Evolutionary conservation across 1,140 invertebrate species (phyloP).

Genomic region (Dinoponera quadriceps): DNA sequence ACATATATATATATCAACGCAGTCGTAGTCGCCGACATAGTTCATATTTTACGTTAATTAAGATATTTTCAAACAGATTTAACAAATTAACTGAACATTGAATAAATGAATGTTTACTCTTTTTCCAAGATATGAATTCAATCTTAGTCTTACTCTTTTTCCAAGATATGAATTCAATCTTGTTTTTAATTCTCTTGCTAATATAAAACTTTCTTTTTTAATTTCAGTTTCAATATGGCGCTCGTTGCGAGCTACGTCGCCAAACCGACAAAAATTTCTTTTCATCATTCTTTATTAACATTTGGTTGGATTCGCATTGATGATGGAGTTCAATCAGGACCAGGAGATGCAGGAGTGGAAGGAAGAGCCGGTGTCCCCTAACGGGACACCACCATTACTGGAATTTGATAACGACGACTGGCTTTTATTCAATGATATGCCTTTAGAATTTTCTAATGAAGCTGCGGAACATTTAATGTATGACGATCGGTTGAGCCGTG

Average conservation of each 20-base stretch:
- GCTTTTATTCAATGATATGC: conserved; percentile 75
- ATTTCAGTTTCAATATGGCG: conserved; percentile 82
- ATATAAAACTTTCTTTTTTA: not conserved
- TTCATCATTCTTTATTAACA: conserved; percentile 74
- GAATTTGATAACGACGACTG: conserved; percentile 79
- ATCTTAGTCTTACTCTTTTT: conserved; percentile 38
- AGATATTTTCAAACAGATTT: no score
- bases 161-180: conserved; percentile 22
- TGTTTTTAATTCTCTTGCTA: not conserved
- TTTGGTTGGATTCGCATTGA: conserved; percentile 71
- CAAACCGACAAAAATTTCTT: conserved; percentile 79
- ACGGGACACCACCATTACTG: conserved; percentile 68
- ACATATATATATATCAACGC: no score
- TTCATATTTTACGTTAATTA: no score
- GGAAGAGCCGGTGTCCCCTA: conserved; percentile 85
- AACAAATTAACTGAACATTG: no score
- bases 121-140: no score
- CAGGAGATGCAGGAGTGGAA: conserved; percentile 83
- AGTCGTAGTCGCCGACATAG: no score
- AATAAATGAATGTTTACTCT: no score
- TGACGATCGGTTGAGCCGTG: conserved; percentile 77
- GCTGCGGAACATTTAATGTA: conserved; percentile 66
- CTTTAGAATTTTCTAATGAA: conserved; percentile 71
- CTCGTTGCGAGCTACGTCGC: conserved; percentile 78
- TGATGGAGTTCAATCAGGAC: conserved; percentile 78